These are phyloP conservation scores for Nycticebus coucang DNA, from an alignment of 2,113 vertebrate species.

Conservation along the genomic window DNA sequence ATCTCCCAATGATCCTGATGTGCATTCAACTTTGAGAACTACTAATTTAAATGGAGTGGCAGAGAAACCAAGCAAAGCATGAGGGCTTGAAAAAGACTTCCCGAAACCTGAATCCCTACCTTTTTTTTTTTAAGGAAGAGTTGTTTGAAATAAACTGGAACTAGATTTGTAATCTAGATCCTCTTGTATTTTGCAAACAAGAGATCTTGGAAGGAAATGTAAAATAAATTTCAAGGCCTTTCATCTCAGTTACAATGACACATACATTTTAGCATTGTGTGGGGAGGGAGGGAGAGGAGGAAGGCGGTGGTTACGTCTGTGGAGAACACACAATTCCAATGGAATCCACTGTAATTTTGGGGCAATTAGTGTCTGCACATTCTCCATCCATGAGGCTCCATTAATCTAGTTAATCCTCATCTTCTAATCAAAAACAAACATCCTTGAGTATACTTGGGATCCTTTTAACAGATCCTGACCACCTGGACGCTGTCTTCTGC, in stretches of 20 bases:
- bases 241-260: slow-evolving; percentile 69
- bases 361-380: slow-evolving; percentile 64
- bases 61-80: slow-evolving; percentile 32
- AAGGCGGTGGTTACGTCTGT: background rate
- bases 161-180: slow-evolving; percentile 65
- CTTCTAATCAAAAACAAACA: slow-evolving; percentile 66
- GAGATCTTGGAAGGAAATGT: slow-evolving; percentile 66
- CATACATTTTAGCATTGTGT: slow-evolving; percentile 50
- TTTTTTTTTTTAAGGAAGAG: background rate
- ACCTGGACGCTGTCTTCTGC: slow-evolving; percentile 23
- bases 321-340: slow-evolving; percentile 66
- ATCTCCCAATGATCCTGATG: background rate
- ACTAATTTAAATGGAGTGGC: background rate
- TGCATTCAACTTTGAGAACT: background rate
- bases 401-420: slow-evolving; percentile 70
- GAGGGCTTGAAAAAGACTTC: background rate
- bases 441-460: slow-evolving; percentile 50
- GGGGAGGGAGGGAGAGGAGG: background rate
- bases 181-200: slow-evolving; percentile 75
- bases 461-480: slow-evolving; percentile 61
- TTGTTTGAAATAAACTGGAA: slow-evolving; percentile 59
- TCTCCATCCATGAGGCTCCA: slow-evolving; percentile 63
- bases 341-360: slow-evolving; percentile 74
- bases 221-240: slow-evolving; percentile 70
- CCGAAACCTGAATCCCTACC: slow-evolving; percentile 22